Base-by-base conservation (phyloP, 2,113 vertebrate genomes). In the Chlorocebus sabaeus region DNA sequence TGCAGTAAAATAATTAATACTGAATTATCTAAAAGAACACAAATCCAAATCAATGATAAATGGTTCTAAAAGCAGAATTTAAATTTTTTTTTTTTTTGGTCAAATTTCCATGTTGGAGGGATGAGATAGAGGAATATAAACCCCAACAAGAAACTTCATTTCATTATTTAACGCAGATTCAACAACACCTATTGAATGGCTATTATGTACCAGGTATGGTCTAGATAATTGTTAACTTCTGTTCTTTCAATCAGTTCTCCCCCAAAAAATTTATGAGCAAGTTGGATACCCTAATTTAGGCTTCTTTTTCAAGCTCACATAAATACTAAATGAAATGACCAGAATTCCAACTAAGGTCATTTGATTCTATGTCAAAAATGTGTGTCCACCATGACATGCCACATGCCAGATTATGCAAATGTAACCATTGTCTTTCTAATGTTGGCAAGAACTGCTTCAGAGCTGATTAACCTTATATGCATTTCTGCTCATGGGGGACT, bases 11-110 rank as follows among this genome's bases (percentile, higher is more conserved):
- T 89, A 79, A 86, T 75, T 82, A 94, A 89, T 91, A 43, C 50
- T 89, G 59, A 96, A 80, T 89, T 61, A 67, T 48, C 59, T 83
- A 86, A 89, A 87, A 72, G 67, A 93, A 79, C 59, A 79, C 35
- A 95, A 73, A 76, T 45, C 38, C 61, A 96, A 93, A 96, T 97
- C 73, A 95, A 92, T 84, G 64, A 72, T 67, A 87, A 96, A 87
- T 67, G 50, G 4, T 89, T 93, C 91, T 84, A 76, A 95, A 95
- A 95, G 70, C 22, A 80, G 89, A 86, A n/a, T 30, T 92, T 72
- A 76, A 80, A 27, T 0, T 35, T 50, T 81, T 96, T 86, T 45
- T 81, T 96, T 83, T 57, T 61, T 14, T 50, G 11, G 22, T 87
- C 59, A 96, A 61, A 94, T 93, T 96, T 86, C 59, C 43, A 86